These are phyloP conservation scores for Macaria notata DNA, from an alignment of 2,888 invertebrate genomes.

Conservation along the genomic window DNA sequence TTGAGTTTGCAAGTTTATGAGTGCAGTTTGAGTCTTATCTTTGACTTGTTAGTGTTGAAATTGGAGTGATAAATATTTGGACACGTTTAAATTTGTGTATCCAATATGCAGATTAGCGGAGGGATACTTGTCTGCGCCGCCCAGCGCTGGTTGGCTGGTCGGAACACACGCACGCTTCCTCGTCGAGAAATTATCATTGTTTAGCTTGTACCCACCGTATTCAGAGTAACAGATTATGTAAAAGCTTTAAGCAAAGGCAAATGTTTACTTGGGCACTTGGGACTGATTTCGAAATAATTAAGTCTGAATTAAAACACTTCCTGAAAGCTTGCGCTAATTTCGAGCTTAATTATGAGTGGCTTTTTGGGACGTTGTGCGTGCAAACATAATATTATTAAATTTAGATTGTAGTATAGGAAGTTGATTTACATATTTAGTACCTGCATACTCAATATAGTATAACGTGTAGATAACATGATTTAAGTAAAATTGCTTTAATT, in stretches of 20 bases:
- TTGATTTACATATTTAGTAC: no score
- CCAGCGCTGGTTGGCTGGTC: slow-evolving; percentile 49
- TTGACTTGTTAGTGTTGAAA: slow-evolving; percentile 33
- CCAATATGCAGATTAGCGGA: slow-evolving; percentile 74
- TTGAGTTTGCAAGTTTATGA: slow-evolving; percentile 8
- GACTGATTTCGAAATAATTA: slow-evolving; percentile 20
- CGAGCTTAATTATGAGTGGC: not conserved
- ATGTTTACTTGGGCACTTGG: slow-evolving; percentile 22
- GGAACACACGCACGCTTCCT: slow-evolving; percentile 51
- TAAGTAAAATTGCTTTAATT: no score
- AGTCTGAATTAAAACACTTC: slow-evolving; percentile 13
- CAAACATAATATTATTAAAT: not conserved
- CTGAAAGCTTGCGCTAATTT: not conserved
- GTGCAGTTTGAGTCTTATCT: slow-evolving; percentile 31
- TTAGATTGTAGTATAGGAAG: no score
- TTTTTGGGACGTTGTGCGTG: not conserved
- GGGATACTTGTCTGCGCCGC: slow-evolving; percentile 66
- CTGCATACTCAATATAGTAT: no score
- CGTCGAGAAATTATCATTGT: slow-evolving; percentile 69
- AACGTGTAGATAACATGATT: no score
- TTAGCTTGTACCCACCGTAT: slow-evolving; percentile 48
- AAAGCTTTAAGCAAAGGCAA: slow-evolving; percentile 21
- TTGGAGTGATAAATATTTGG: slow-evolving; percentile 32
- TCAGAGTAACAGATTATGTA: slow-evolving; percentile 26
- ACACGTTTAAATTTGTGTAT: slow-evolving; percentile 47